Conservation (phyloP, 1,140 invertebrate species). For the Eupeodes corollae region DNA sequence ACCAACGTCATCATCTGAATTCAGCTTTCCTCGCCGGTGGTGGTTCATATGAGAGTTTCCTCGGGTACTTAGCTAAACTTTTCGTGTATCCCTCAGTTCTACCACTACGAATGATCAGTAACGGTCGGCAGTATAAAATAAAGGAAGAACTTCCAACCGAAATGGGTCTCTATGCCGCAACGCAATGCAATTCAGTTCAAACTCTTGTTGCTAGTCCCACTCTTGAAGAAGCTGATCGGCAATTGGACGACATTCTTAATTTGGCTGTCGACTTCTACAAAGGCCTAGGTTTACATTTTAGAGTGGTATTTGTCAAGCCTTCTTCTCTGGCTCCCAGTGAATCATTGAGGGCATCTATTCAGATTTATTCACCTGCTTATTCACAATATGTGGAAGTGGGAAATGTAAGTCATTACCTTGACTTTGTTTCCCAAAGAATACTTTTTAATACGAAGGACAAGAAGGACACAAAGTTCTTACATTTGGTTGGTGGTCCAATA, state of each 20-base stretch:
- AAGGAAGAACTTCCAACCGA: slow-evolving; percentile 13
- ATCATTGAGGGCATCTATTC: slow-evolving; percentile 43
- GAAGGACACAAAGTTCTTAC: slow-evolving; percentile 41
- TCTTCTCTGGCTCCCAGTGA: slow-evolving; percentile 41
- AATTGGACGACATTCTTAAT: slow-evolving; percentile 40
- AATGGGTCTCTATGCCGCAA: slow-evolving; percentile 41
- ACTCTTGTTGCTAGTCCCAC: slow-evolving; percentile 40
- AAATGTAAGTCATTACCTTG: slow-evolving; percentile 43
- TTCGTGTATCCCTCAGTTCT: slow-evolving; percentile 40
- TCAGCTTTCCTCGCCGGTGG: slow-evolving; percentile 48
- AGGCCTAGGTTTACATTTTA: slow-evolving; percentile 41
- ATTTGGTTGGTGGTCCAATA: slow-evolving; percentile 46
- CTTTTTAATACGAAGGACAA: slow-evolving; percentile 42
- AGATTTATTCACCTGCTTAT: slow-evolving; percentile 47
- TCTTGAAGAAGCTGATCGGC: slow-evolving; percentile 24
- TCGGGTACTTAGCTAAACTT: slow-evolving; percentile 48
- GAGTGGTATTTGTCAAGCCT: slow-evolving; percentile 42
- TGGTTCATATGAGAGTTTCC: slow-evolving; percentile 45
- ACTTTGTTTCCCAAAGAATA: slow-evolving; percentile 54
- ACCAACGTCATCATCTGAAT: slow-evolving; percentile 35
- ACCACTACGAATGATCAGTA: slow-evolving; percentile 45
- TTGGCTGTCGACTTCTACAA: slow-evolving; percentile 42
- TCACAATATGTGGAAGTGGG: slow-evolving; percentile 49
- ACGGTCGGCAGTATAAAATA: slow-evolving; percentile 47
- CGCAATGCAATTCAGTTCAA: slow-evolving; percentile 45